A percentile compares a stretch with the other conserved stretches of the same genome.
phyloP scores from a whole-genome alignment of 2,888 invertebrate species.

The Leptarthrus brevirostris region DNA sequence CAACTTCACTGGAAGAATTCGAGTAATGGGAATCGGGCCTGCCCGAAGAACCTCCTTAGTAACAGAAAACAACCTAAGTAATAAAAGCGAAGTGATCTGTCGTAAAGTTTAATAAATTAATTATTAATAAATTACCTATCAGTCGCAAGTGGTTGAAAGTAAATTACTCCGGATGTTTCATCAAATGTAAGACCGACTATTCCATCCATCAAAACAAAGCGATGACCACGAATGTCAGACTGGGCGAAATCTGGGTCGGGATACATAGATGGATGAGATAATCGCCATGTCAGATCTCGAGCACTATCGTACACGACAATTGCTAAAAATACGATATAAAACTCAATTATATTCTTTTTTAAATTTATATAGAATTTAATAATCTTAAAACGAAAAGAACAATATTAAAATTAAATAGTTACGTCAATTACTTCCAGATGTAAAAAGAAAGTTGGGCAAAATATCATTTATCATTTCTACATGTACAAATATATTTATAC shows the following conservation, averaged over 20 bases:
- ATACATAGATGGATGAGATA: constrained; percentile 85
- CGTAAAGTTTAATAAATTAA: constrained; percentile 18
- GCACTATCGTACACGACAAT: constrained; percentile 72
- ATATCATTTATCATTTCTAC: no score
- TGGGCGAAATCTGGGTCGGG: constrained; percentile 84
- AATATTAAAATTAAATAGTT: no score
- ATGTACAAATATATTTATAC: no score
- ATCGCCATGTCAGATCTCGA: constrained; percentile 82
- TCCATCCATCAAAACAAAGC: constrained; percentile 77
- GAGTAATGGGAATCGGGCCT: constrained; percentile 78
- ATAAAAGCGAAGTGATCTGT: no score
- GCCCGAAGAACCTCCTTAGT: constrained; percentile 78
- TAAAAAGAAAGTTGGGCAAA: no score
- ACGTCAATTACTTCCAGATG: no score
- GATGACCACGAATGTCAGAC: constrained; percentile 76
- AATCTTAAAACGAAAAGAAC: no score
- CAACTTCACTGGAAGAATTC: constrained; percentile 78
- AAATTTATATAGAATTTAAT: no score
- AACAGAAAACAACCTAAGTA: constrained; percentile 82
- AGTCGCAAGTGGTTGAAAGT: constrained; percentile 77
- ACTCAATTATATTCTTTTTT: no score
- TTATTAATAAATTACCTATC: constrained; percentile 67
- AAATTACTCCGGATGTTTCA: constrained; percentile 69
- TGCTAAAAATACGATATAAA: constrained; percentile 55
- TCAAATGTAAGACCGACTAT: constrained; percentile 76